Evolutionary conservation across 2,888 invertebrate genomes (phyloP).

Genomic region (Drosophila borealis): DNA sequence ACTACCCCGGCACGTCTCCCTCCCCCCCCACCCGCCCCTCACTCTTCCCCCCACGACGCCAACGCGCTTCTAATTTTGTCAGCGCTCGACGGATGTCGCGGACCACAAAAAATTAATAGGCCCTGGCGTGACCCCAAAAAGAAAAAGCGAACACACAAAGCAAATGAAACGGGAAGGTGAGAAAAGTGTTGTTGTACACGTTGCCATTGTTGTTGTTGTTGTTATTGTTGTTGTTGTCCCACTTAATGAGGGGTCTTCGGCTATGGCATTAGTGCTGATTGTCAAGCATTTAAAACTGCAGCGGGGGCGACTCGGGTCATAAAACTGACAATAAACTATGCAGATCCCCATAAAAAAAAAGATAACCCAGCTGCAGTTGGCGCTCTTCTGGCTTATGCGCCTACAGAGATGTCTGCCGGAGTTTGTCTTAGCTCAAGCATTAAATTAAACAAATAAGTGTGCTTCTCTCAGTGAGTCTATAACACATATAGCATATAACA

Average conservation of each 20-base stretch:
- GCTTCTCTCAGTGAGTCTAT: too few relatives aligned
- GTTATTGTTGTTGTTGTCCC: constrained; percentile 42
- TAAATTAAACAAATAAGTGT: constrained; percentile 47
- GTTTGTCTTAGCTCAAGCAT: constrained; percentile 45
- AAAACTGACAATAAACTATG: constrained; percentile 66
- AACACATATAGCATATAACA: too few relatives aligned
- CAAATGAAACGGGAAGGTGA: constrained; percentile 59
- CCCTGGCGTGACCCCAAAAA: constrained; percentile 66
- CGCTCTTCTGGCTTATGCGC: constrained; percentile 26
- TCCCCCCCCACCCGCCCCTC: background rate
- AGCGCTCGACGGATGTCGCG: constrained; percentile 65
- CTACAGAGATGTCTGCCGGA: constrained; percentile 7
- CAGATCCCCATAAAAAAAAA: constrained; percentile 46
- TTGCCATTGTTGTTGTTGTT: constrained; percentile 14
- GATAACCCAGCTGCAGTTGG: constrained; percentile 34
- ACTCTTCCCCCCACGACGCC: constrained; percentile 37
- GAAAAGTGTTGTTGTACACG: constrained; percentile 53
- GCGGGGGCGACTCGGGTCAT: constrained; percentile 59
- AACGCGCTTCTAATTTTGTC: constrained; percentile 74
- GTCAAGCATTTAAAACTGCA: constrained; percentile 60
- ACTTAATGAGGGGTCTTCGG: constrained; percentile 57
- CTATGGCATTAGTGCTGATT: constrained; percentile 64
- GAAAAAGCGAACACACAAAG: constrained; percentile 25
- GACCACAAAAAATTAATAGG: constrained; percentile 78
- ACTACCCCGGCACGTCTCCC: constrained; percentile 19